phyloP scores from a whole-genome alignment of 2,797 vertebrate species.

The Brachymystax lenok region DNA sequence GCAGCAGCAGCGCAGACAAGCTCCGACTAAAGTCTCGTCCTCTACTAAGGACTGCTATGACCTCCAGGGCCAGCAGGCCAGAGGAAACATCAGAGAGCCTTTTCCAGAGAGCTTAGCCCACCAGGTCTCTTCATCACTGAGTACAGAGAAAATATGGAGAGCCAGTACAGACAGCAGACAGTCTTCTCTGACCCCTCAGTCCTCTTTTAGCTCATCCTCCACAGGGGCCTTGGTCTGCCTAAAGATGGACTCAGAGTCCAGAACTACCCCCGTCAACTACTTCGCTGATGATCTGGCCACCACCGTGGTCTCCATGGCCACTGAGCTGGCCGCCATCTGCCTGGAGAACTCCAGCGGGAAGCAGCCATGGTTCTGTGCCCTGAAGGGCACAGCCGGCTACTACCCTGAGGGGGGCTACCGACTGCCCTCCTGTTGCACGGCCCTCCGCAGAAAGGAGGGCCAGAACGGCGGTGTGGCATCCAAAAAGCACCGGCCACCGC shows the following conservation, averaged over 20 bases:
- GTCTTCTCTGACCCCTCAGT: constrained; percentile 72
- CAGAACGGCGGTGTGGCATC: constrained; percentile 72
- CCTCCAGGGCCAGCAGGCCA: constrained; percentile 56
- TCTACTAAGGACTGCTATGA: constrained; percentile 70
- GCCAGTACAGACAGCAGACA: constrained; percentile 68
- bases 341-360: constrained; percentile 95
- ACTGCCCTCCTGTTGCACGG: constrained; percentile 78
- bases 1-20: constrained; percentile 52
- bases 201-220: constrained; percentile 70
- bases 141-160: constrained; percentile 59
- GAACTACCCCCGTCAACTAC: constrained; percentile 85
- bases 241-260: constrained; percentile 78
- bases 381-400: constrained; percentile 81
- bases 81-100: constrained; percentile 49
- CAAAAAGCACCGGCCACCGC: constrained; percentile 91
- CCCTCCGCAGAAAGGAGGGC: constrained; percentile 87
- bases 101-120: constrained; percentile 68
- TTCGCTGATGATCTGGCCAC: constrained; percentile 95
- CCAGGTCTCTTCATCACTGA: constrained; percentile 18
- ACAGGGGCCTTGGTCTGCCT: constrained; percentile 65
- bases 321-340: constrained; percentile 96
- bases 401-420: constrained; percentile 77
- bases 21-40: constrained; percentile 51
- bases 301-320: constrained; percentile 98
- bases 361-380: constrained; percentile 97